Base-by-base conservation (phyloP, 2,888 invertebrate species). In the Aspidiotus rigidus region DNA sequence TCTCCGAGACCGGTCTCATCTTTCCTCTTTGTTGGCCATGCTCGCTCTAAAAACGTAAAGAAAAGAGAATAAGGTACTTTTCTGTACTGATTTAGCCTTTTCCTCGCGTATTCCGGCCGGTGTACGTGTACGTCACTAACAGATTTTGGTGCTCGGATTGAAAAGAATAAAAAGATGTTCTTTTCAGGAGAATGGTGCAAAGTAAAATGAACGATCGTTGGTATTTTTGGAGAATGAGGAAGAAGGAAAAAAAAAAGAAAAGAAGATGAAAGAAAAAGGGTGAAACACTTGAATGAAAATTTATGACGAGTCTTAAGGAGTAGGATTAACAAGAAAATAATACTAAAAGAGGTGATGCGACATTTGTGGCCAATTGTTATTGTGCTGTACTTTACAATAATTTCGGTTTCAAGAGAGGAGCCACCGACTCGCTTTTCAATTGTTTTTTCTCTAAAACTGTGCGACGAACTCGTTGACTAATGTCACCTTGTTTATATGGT, bases 81-180 rank as follows among this genome's bases (percentile, higher is more conserved):
- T 11, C 5, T 5, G 15, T 17, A n/a, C 56, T 16, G 56, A 15
- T 16, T 17, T 55, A 15, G 17, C 56, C 16, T 59, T 10, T 56
- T 39, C 28, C 44, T 28, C 62, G 40, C 57, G 41, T 49, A 44
- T 17, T 59, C 57, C 28, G 39, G 28, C 56, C 28, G 28, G 28
- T 28, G 28, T 28, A 28, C 28, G 28, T 28, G 49, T 28, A 59
- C 66, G 66, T 66, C 66, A 66, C 66, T 28, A 49, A 66, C 66
- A 66, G 66, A 66, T 66, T 59, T 59, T 49, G 57, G 66, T 66
- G 57, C 44, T 39, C 66, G 64, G 64, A 66, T 66, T 66, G 57
- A 66, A 66, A 59, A 59, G 66, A 59, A 66, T 66, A 66, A 66
- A 66, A 59, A 66, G 59, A 59, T 44, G 49, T 66, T 42, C 56